These are phyloP conservation scores for Acanthosepion lycidas DNA, from an alignment of 2,888 invertebrate genomes.

Conservation along the genomic window DNA sequence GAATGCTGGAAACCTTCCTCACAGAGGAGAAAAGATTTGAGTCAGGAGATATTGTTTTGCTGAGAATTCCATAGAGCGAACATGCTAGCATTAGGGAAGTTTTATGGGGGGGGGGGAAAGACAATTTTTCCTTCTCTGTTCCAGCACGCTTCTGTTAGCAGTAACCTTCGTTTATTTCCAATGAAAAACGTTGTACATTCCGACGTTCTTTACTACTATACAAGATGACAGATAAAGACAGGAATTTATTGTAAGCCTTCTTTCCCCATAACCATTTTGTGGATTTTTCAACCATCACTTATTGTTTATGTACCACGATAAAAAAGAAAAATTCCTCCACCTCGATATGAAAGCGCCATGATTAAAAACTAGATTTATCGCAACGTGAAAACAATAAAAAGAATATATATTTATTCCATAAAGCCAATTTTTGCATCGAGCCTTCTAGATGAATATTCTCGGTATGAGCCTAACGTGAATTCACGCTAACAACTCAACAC, in stretches of 20 bases:
- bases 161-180: not conserved
- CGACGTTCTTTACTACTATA: not conserved
- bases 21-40: too few relatives aligned
- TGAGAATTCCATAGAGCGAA: too few relatives aligned
- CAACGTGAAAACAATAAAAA: not conserved
- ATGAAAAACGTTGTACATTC: not conserved
- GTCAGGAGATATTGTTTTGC: too few relatives aligned
- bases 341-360: not conserved
- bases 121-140: too few relatives aligned
- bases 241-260: not conserved
- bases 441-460: too few relatives aligned
- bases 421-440: not conserved
- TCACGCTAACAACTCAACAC: too few relatives aligned
- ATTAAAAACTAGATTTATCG: not conserved
- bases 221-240: not conserved
- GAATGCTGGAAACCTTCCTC: too few relatives aligned
- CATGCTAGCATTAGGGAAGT: too few relatives aligned
- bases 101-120: too few relatives aligned
- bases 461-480: too few relatives aligned
- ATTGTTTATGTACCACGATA: not conserved
- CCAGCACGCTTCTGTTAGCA: not conserved
- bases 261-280: not conserved
- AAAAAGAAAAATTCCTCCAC: not conserved
- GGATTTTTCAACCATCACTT: not conserved
- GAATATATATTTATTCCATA: not conserved